Conservation (phyloP, 2,888 invertebrate genomes). For the Mesoligia furuncula region DNA sequence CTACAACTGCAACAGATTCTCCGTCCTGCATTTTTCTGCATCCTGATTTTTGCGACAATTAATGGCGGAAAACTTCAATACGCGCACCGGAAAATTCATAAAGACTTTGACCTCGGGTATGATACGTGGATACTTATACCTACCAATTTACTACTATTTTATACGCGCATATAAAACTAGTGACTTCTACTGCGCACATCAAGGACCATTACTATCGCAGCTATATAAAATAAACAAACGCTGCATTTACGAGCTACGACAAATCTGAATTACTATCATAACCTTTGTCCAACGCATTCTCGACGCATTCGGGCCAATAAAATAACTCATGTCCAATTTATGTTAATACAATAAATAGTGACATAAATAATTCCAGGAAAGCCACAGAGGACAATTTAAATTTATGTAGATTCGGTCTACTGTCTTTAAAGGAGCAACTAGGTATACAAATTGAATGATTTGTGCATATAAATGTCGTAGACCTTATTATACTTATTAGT, state of each 20-base stretch:
- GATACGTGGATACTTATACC: background rate
- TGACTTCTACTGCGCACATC: slow-evolving; percentile 60
- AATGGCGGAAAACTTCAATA: background rate
- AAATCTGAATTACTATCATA: slow-evolving; percentile 88
- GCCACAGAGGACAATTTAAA: slow-evolving; percentile 86
- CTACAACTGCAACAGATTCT: background rate
- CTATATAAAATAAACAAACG: slow-evolving; percentile 80
- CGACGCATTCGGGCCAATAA: slow-evolving; percentile 86
- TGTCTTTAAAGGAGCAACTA: slow-evolving; percentile 76
- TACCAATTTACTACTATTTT: slow-evolving; percentile 27
- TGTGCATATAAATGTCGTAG: slow-evolving; percentile 69
- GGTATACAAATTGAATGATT: slow-evolving; percentile 81
- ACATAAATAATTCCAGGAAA: slow-evolving; percentile 87
- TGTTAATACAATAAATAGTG: slow-evolving; percentile 90
- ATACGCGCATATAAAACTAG: slow-evolving; percentile 54
- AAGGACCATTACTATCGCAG: slow-evolving; percentile 58
- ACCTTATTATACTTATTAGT: slow-evolving; percentile 45
- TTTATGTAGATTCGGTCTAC: slow-evolving; percentile 83
- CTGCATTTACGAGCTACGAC: slow-evolving; percentile 88
- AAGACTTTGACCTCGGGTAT: slow-evolving; percentile 8
- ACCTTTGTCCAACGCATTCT: slow-evolving; percentile 86
- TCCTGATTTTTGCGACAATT: background rate
- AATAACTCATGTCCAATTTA: slow-evolving; percentile 91
- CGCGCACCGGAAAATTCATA: background rate
- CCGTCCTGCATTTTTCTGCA: background rate